Conservation (phyloP, 2,113 vertebrate species). For the Sapajus apella region DNA sequence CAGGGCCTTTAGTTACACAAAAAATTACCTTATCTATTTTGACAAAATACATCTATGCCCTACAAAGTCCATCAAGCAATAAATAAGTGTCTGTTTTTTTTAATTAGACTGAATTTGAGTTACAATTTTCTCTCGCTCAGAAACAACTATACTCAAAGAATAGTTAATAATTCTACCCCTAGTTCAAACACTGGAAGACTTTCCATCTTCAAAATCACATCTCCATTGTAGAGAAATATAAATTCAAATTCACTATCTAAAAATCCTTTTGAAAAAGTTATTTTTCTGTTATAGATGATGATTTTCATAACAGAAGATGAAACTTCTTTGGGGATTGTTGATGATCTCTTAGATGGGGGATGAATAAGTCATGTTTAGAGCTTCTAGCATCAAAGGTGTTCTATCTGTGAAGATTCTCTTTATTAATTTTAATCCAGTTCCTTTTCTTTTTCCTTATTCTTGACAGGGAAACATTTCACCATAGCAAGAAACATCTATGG, state of each 20-base stretch:
- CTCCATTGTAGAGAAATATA: background rate
- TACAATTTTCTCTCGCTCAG: background rate
- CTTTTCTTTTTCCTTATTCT: background rate
- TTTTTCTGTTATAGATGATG: background rate
- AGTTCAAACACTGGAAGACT: background rate
- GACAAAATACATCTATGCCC: background rate
- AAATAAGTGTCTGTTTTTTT: background rate
- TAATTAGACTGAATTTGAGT: background rate
- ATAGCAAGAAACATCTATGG: conserved; percentile 29
- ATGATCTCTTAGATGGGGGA: background rate
- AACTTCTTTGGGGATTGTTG: background rate
- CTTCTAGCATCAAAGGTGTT: background rate
- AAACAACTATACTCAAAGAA: background rate
- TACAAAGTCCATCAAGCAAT: background rate
- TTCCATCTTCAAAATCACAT: background rate
- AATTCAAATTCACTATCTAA: background rate
- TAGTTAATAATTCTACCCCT: background rate
- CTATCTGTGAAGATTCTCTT: background rate
- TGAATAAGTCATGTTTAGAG: background rate
- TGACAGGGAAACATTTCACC: conserved; percentile 16
- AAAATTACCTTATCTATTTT: background rate
- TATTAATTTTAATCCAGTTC: background rate
- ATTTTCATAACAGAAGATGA: background rate
- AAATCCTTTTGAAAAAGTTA: background rate
- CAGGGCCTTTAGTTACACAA: background rate